phyloP scores from a whole-genome alignment of 2,113 vertebrate genomes.

The Xenopus tropicalis region UCB_Xtro_10.0 CM004444.2:73393501-73394000 shows the following conservation, averaged over 20 bases:
- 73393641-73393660: conserved; percentile 51
- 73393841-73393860: conserved; percentile 49
- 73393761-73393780: conserved; percentile 69
- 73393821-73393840: conserved; percentile 77
- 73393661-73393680: conserved; percentile 77
- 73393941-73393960: conserved; percentile 22
- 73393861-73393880: conserved; percentile 11
- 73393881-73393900: conserved; percentile 2
- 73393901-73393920: not conserved
- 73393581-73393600: conserved; percentile 52
- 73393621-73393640: conserved; percentile 45
- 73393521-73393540: conserved; percentile 87
- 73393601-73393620: conserved; percentile 51
- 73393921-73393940: not conserved
- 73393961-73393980: conserved; percentile 20
- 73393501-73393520: conserved; percentile 75
- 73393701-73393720: conserved; percentile 47
- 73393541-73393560: conserved; percentile 81
- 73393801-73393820: conserved; percentile 39
- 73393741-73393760: conserved; percentile 71
- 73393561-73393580: conserved; percentile 74
- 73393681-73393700: conserved; percentile 77
- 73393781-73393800: conserved; percentile 41
- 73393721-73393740: conserved; percentile 64
- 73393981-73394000: conserved; percentile 26